Evolutionary conservation across 2,888 invertebrate genomes (phyloP).

Genomic region (Lasioglossum figueresi): DNA sequence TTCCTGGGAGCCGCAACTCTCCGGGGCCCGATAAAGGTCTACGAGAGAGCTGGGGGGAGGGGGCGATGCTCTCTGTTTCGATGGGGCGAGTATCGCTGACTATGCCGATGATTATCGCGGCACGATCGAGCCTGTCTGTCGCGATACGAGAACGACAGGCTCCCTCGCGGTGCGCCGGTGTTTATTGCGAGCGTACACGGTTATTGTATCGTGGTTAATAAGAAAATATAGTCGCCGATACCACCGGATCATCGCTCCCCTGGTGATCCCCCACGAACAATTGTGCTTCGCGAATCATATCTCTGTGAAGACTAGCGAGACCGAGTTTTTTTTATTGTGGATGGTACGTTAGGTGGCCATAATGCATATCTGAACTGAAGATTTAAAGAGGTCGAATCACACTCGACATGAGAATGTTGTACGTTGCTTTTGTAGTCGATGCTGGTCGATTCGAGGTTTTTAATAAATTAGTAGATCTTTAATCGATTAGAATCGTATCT

Average conservation of each 20-base stretch:
- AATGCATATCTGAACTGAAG: no score
- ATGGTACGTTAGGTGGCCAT: no score
- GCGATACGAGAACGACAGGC: conserved; percentile 39
- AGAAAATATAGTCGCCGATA: conserved; percentile 39
- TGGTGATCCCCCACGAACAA: not conserved
- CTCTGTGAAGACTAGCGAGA: not conserved
- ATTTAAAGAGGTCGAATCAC: no score
- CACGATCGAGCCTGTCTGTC: conserved; percentile 37
- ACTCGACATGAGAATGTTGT: no score
- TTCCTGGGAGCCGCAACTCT: conserved; percentile 54
- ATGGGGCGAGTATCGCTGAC: conserved; percentile 53
- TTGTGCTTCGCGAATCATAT: not conserved
- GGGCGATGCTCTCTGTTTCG: conserved; percentile 43
- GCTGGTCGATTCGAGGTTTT: no score
- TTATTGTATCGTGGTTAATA: conserved; percentile 31
- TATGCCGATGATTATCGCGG: conserved; percentile 58
- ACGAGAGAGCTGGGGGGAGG: not conserved
- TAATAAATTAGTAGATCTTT: no score
- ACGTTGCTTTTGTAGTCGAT: no score
- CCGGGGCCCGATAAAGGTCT: conserved; percentile 59
- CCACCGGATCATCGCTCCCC: not conserved
- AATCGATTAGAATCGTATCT: not conserved
- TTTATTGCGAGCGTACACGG: not conserved
- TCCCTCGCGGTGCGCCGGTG: not conserved
- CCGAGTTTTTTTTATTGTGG: not conserved